Evolutionary conservation across 2,113 vertebrate genomes (phyloP), one percentile per base, ranked within the genome.

Genomic region (Nesoenas mayeri): DNA sequence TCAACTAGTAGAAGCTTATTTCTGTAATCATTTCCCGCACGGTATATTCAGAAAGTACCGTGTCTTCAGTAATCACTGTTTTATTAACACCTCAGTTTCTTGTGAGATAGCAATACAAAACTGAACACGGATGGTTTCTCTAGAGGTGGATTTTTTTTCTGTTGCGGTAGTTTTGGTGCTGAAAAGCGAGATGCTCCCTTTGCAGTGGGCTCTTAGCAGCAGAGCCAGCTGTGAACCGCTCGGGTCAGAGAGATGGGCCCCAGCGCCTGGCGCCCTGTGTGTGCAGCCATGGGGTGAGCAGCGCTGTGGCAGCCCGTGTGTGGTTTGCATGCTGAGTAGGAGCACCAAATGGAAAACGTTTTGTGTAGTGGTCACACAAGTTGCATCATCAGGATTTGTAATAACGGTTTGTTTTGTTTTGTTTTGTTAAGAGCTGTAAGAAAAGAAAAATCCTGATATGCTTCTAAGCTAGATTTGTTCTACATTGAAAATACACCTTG

Each of bases 261-360:
- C 64, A 22, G 65, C 60, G 60, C 5, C 21, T 5, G 25, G 61
- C 22, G 42, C 28, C 50, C 50, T 15, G 48, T 11, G 20, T 0
- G 21, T 9, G 38, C 47, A 26, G 17, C 36, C 81, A 47, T 5
- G 2, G 21, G 11, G 50, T 5, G 25, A 66, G 67, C 36, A 60
- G 57, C 0, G 0, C 8, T 15, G 11, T 6, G 71, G 54, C 38
- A 44, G 50, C 26, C 34, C 25, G 5, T 56, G 20, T 5, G 6
- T 17, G 75, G 36, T 38, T 81, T 62, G 62, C 12, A 1, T 40
- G 12, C 11, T 12, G n/a, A 78, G 44, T 44, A 51, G 66, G 21
- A 86, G 36, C 14, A n/a, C 19, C 44, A 73, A 29, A 48, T 9
- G 6, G 32, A 73, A 79, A 72, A 34, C 0, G 2, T 3, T 28